A percentile compares a stretch with the other conserved stretches of the same genome.
phyloP scores from a whole-genome alignment of 2,888 invertebrate species.

The Galerucella calmariensis region DNA sequence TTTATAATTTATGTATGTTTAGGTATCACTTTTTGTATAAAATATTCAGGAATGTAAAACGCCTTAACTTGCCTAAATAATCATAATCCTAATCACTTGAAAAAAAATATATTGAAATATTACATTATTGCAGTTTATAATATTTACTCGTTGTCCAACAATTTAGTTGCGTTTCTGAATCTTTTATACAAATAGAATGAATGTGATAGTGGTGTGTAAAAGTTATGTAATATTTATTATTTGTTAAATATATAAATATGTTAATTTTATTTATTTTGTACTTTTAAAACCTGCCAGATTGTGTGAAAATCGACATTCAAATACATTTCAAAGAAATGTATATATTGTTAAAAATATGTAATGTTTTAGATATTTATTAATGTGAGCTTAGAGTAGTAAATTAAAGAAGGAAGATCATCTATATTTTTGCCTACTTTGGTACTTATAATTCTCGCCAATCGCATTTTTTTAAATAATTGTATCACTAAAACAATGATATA shows the following conservation, averaged over 20 bases:
- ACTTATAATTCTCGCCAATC: background rate
- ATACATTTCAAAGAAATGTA: conserved; percentile 61
- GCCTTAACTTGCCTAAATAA: conserved; percentile 9
- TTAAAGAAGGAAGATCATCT: conserved; percentile 21
- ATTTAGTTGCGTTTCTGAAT: conserved; percentile 16
- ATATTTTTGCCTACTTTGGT: conserved; percentile 3
- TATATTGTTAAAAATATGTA: conserved; percentile 61
- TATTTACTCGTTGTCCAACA: background rate
- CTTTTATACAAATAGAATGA: conserved; percentile 19
- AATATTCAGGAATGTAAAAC: background rate
- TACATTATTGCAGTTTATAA: background rate
- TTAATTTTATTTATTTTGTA: conserved; percentile 41
- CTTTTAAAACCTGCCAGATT: conserved; percentile 48
- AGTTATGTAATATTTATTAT: conserved; percentile 34
- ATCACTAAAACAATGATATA: too few species aligned
- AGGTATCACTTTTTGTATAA: conserved; percentile 8
- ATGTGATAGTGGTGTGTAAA: conserved; percentile 22
- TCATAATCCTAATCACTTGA: too few species aligned
- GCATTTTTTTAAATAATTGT: background rate
- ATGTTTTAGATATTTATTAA: conserved; percentile 64
- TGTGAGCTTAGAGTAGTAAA: conserved; percentile 61
- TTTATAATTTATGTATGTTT: conserved; percentile 13
- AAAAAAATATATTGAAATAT: background rate
- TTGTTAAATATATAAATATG: conserved; percentile 35
- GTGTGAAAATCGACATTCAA: conserved; percentile 51